phyloP scores from a whole-genome alignment of 2,888 invertebrate genomes.

The Drosophila anomelani region DNA sequence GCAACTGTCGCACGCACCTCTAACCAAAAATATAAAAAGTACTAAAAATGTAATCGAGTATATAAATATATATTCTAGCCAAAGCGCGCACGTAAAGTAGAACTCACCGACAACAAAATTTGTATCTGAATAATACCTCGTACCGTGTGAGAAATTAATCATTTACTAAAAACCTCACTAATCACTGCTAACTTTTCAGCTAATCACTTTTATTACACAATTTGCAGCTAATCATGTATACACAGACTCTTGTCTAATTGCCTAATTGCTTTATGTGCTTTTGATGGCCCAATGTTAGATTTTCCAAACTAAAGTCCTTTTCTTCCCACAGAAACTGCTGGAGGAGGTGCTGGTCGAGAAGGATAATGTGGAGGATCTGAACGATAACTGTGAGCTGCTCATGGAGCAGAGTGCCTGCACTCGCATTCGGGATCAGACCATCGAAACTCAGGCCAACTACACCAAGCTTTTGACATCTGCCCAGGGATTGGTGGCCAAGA shows the following conservation, averaged over 20 bases:
- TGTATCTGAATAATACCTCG: slow-evolving; percentile 27
- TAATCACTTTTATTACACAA: slow-evolving; percentile 62
- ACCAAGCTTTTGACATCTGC: slow-evolving; percentile 91
- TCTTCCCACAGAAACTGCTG: slow-evolving; percentile 86
- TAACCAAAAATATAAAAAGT: slow-evolving; percentile 56
- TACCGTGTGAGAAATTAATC: slow-evolving; percentile 32
- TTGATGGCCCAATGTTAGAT: not conserved
- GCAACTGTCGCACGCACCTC: slow-evolving; percentile 65
- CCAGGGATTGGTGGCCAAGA: slow-evolving; percentile 92
- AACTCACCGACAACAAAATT: slow-evolving; percentile 42
- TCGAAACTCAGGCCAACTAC: slow-evolving; percentile 92
- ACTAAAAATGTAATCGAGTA: slow-evolving; percentile 54
- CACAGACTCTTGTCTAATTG: slow-evolving; percentile 64
- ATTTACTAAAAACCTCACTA: slow-evolving; percentile 63
- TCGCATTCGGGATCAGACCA: slow-evolving; percentile 94
- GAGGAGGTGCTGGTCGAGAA: slow-evolving; percentile 91
- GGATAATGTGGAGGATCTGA: slow-evolving; percentile 92
- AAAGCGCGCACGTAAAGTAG: slow-evolving; percentile 41
- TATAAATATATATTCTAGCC: slow-evolving; percentile 12
- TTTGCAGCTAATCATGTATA: slow-evolving; percentile 55
- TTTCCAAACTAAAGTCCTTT: slow-evolving; percentile 18
- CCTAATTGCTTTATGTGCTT: slow-evolving; percentile 68
- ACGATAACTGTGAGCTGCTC: slow-evolving; percentile 93
- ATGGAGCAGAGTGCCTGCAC: slow-evolving; percentile 94
- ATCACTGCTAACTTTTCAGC: slow-evolving; percentile 68